A percentile compares a stretch with the other conserved stretches of the same genome.
phyloP scores from a whole-genome alignment of 2,888 invertebrate genomes.

The Blastobasis adustella region DNA sequence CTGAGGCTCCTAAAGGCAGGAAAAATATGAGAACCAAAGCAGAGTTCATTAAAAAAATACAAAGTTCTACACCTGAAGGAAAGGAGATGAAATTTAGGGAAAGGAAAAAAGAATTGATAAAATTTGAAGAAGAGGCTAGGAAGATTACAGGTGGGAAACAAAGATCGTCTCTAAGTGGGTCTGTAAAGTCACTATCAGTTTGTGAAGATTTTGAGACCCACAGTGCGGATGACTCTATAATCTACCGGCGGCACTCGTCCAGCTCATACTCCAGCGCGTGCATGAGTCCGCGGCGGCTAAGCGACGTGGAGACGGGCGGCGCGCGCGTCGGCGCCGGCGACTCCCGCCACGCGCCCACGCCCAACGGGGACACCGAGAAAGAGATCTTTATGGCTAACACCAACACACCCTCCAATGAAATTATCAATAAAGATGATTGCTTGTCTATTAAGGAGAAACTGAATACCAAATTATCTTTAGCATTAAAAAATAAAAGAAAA shows the following conservation, averaged over 20 bases:
- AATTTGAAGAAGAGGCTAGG: slow-evolving; percentile 51
- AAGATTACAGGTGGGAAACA: slow-evolving; percentile 50
- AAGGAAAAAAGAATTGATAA: slow-evolving; percentile 59
- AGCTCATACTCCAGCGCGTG: slow-evolving; percentile 86
- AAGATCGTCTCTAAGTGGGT: slow-evolving; percentile 49
- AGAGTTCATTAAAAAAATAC: slow-evolving; percentile 77
- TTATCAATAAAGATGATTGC: slow-evolving; percentile 60
- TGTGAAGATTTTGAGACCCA: slow-evolving; percentile 77
- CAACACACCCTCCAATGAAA: slow-evolving; percentile 28
- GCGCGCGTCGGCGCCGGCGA: neutral
- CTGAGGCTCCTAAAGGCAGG: slow-evolving; percentile 64
- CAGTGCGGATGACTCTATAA: slow-evolving; percentile 85
- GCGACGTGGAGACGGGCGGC: slow-evolving; percentile 52
- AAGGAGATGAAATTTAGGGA: slow-evolving; percentile 70
- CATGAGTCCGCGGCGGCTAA: slow-evolving; percentile 77
- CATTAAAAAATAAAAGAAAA: slow-evolving; percentile 58
- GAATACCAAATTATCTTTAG: slow-evolving; percentile 58
- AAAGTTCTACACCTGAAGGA: slow-evolving; percentile 60
- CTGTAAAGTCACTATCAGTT: slow-evolving; percentile 72
- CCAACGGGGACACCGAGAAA: slow-evolving; percentile 6
- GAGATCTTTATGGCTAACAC: slow-evolving; percentile 33
- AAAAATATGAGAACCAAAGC: slow-evolving; percentile 72
- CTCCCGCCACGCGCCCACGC: neutral
- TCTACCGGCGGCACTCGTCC: slow-evolving; percentile 87
- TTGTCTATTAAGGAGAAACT: slow-evolving; percentile 62